Conservation (phyloP, 2,113 vertebrate genomes). For the Turnix velox region DNA sequence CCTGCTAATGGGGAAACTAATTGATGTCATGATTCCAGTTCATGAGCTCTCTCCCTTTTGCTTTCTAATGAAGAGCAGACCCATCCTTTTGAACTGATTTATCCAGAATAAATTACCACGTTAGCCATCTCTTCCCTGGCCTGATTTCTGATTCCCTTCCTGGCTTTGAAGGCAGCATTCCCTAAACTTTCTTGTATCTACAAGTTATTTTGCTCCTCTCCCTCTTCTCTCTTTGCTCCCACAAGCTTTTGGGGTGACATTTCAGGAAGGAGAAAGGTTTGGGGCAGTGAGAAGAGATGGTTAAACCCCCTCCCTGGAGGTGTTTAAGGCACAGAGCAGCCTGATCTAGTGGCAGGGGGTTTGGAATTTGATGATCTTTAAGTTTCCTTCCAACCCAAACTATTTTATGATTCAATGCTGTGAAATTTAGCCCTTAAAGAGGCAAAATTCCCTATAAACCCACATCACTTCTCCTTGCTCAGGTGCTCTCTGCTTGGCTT, state of each 20-base stretch:
- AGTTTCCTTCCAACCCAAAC: no score
- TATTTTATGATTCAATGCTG: no score
- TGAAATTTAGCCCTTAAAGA: background rate
- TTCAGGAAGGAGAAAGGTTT: background rate
- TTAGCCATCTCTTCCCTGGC: slow-evolving; percentile 39
- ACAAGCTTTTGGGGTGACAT: background rate
- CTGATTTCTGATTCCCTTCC: slow-evolving; percentile 4
- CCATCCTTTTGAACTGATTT: slow-evolving; percentile 23
- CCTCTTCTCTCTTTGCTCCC: background rate
- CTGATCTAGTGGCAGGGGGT: no score
- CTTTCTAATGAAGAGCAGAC: slow-evolving; percentile 41
- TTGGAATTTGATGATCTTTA: no score
- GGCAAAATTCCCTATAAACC: background rate
- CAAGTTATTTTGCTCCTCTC: background rate
- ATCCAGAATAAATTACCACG: slow-evolving; percentile 18
- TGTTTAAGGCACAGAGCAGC: no score
- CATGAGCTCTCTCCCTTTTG: slow-evolving; percentile 35
- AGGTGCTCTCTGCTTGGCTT: background rate
- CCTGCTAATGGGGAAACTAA: slow-evolving; percentile 55
- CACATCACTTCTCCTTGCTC: background rate
- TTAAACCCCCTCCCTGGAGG: no score
- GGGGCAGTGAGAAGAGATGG: background rate
- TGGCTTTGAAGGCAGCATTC: background rate
- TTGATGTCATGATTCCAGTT: slow-evolving; percentile 62
- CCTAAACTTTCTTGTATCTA: background rate